phyloP scores from a whole-genome alignment of 2,113 vertebrate species.

The Cromileptes altivelis region DNA sequence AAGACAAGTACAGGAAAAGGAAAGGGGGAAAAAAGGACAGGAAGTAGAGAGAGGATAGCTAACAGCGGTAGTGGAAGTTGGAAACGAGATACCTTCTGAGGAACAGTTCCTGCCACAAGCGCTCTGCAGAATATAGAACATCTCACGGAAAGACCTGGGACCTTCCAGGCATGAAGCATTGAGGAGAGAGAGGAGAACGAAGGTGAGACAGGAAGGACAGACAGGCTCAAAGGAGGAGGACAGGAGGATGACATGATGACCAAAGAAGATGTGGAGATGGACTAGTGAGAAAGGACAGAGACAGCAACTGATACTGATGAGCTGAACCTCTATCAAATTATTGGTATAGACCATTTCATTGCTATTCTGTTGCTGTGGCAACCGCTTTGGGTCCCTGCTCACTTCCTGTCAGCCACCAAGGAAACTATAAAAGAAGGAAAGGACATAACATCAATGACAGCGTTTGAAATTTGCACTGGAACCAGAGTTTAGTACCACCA shows the following conservation, averaged over 20 bases:
- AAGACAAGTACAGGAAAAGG: neutral
- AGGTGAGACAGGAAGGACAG: conserved; percentile 49
- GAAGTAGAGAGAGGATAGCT: conserved; percentile 4
- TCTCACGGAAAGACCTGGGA: conserved; percentile 97
- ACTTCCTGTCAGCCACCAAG: too few relatives aligned
- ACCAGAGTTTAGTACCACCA: too few relatives aligned
- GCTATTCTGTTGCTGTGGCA: too few relatives aligned
- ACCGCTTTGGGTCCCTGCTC: too few relatives aligned
- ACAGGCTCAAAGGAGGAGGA: conserved; percentile 20
- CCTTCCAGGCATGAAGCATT: conserved; percentile 95
- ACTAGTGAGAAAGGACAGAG: neutral
- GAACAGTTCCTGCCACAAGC: conserved; percentile 99
- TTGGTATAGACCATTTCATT: too few relatives aligned
- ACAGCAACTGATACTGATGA: neutral
- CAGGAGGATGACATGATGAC: neutral
- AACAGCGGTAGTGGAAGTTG: conserved; percentile 21
- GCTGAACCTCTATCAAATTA: neutral
- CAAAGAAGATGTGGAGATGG: neutral
- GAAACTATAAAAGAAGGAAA: too few relatives aligned
- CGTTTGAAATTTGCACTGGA: too few relatives aligned
- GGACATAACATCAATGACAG: too few relatives aligned
- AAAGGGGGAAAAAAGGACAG: conserved; percentile 15
- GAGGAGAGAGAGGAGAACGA: conserved; percentile 68
- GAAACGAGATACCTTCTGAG: conserved; percentile 96
- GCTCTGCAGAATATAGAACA: conserved; percentile 99